Conservation (phyloP, 2,113 vertebrate genomes). For the Otolemur garnettii region DNA sequence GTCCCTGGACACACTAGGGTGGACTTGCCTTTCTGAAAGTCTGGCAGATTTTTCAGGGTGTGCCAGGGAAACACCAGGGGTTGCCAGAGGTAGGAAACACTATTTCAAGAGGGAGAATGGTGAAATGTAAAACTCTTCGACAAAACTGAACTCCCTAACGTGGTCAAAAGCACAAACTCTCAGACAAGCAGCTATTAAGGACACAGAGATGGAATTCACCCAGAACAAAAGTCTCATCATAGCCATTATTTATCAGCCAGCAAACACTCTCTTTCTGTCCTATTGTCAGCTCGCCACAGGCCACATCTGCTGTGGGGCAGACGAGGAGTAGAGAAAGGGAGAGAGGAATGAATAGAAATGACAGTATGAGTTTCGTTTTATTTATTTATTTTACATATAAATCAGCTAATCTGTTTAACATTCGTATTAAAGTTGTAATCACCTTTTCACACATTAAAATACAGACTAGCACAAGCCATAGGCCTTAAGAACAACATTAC, state of each 20-base stretch:
- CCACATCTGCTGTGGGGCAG: conserved; percentile 78
- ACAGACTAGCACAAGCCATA: conserved; percentile 84
- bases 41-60: neutral
- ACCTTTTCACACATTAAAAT: conserved; percentile 88
- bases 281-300: conserved; percentile 79
- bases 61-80: neutral
- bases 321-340: neutral
- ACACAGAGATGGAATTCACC: conserved; percentile 72
- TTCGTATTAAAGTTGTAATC: conserved; percentile 89
- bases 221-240: conserved; percentile 80
- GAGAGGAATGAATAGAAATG: conserved; percentile 68
- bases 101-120: conserved; percentile 48
- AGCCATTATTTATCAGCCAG: conserved; percentile 74
- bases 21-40: neutral
- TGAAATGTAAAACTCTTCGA: conserved; percentile 60
- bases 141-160: conserved; percentile 52
- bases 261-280: conserved; percentile 81
- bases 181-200: conserved; percentile 82
- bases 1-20: neutral
- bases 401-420: conserved; percentile 87
- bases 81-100: neutral
- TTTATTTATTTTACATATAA: conserved; percentile 87
- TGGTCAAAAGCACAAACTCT: conserved; percentile 76
- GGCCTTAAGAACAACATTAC: conserved; percentile 86
- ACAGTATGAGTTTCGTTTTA: conserved; percentile 73